Evolutionary conservation across 2,113 vertebrate genomes (phyloP), one percentile per base, ranked within the genome.

Genomic region (Protobothrops mucrosquamatus): DNA sequence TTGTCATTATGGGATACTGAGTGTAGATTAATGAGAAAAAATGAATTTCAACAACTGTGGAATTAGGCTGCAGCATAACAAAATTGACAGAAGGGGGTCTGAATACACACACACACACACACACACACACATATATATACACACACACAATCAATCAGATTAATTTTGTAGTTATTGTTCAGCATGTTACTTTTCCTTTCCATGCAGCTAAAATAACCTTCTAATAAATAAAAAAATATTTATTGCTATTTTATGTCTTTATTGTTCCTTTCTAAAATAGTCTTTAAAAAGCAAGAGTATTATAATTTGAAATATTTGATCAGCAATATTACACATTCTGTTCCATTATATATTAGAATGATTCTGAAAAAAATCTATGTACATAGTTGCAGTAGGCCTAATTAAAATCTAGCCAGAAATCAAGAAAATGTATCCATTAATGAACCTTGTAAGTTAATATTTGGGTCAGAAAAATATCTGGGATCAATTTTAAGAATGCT

Each of bases 301-400:
- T 93, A 93, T 91, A 94, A 92, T 95, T 94, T 90, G 51, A 93
- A 96, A 96, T 93, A 95, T 89, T 97, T 93, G 91, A 95, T 93
- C 94, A 94, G 87, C 95, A 95, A 97, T 95, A 97, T 95, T 91
- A 93, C 91, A 91, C 94, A 94, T 97, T 93, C 96, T 94, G 94
- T 96, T 96, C 96, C 97, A 96, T 93, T 87, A 95, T 96, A 95
- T 95, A 96, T 95, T 96, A 94, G 92, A 56, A 94, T 22, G 94
- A 51, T 91, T 97, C 96, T 96, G 94, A 94, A 48, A 48, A 94
- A 94, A 97, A 94, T 95, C 94, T 74, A 94, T 97, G 95, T 96
- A 94, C 95, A 94, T 51, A 93, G 11, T 23, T 55, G 6, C 4
- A 93, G 93, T 93, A 93, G 64, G 94, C 93, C 94, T 96, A 94